Evolutionary conservation across 2,888 invertebrate genomes (phyloP), one percentile per base, ranked within the genome.

Genomic region (Anthoptus insignis): DNA sequence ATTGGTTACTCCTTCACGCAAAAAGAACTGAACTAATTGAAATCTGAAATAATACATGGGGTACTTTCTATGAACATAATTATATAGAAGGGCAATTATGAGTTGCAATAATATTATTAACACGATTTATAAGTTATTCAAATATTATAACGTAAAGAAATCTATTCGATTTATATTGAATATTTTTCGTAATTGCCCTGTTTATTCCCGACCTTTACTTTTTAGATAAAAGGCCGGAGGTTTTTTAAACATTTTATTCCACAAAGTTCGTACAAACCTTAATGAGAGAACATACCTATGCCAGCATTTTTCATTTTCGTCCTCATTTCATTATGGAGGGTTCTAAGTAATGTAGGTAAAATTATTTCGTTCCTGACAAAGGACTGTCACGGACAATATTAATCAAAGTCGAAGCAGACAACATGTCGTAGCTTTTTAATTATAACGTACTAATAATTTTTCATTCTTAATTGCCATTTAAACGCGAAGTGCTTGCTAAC

Each of bases 391-490:
- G 81, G 75, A 67, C 71, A 79, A 80, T 87, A 93, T 93, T 92
- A 92, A 93, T 93, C 92, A 93, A 86, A 89, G 86, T 88, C 86
- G 74, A 67, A 80, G 81, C 75, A 79, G 80, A 81, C 84, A 81
- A 81, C 81, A 81, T 84, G 85, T 82, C 81, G 84, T 80, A 81
- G 83, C 82, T 84, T 91, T 93, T 93, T 93, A 93, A 93, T 93
- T 91, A 93, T 86, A 83, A 81, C 81, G 82, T 72, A 74, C 83
- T 85, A 88, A 88, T 89, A 82, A 90, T 93, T 93, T 91, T 92
- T 93, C 93, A 93, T 88, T 82, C 87, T 81, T 89, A 91, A 92
- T 91, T 88, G 90, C 85, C 84, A 82, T 87, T 88, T 86, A 81
- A 83, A 82, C 84, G 75, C 73, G 74, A 71, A 76, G 75, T 76